Percentiles rank a stretch among this genome's conserved stretches.
Conservation (phyloP, 2,113 vertebrate species). For the Blennius ocellaris region DNA sequence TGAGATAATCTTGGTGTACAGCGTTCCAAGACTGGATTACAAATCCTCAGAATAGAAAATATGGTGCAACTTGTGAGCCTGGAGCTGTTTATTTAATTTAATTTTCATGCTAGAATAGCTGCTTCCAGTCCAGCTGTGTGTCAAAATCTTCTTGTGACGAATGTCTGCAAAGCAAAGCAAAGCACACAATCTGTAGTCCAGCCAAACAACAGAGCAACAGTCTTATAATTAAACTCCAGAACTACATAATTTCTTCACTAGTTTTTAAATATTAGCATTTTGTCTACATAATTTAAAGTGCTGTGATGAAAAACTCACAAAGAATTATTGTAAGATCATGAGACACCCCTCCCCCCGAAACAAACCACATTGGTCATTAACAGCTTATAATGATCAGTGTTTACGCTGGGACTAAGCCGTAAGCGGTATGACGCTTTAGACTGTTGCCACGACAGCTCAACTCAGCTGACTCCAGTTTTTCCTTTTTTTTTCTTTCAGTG, state of each 20-base stretch:
- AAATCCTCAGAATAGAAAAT: slow-evolving; percentile 3
- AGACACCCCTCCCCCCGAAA: not conserved
- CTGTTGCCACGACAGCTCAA: not conserved
- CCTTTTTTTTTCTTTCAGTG: not conserved
- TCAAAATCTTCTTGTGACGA: slow-evolving; percentile 1
- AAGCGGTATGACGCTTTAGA: not conserved
- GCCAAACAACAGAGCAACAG: slow-evolving; percentile 10
- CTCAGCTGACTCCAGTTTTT: not conserved
- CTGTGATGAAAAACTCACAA: not conserved
- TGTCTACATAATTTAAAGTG: too few relatives aligned
- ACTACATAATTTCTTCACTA: not conserved
- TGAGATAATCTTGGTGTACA: slow-evolving; percentile 4
- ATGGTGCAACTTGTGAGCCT: slow-evolving; percentile 17
- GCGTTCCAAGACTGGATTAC: not conserved
- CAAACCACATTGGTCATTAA: not conserved
- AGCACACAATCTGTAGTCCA: not conserved
- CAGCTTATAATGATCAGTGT: not conserved
- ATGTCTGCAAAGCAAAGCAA: slow-evolving; percentile 2
- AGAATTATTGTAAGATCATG: not conserved
- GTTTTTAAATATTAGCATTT: too few relatives aligned
- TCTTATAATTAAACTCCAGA: not conserved
- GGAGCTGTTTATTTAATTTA: slow-evolving; percentile 30
- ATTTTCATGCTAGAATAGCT: slow-evolving; percentile 32
- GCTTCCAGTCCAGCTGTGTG: slow-evolving; percentile 23
- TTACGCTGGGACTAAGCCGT: not conserved